Evolutionary conservation across 2,888 invertebrate genomes (phyloP).

Genomic region (Trypoxylon attenuatum): DNA sequence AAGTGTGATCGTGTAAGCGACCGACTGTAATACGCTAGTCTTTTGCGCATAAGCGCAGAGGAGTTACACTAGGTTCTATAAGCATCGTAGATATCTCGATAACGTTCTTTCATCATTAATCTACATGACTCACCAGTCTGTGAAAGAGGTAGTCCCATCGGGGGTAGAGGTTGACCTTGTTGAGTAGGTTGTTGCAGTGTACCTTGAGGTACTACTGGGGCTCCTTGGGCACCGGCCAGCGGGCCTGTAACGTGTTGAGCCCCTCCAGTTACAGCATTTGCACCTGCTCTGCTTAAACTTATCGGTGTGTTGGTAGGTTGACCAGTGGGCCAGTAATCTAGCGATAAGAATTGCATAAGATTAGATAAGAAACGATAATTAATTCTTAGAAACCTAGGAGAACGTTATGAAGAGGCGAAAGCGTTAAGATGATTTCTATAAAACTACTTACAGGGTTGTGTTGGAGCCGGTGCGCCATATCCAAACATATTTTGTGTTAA

Average conservation of each 20-base stretch:
- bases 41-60: too few relatives aligned
- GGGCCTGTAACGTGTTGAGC: conserved; percentile 67
- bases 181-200: conserved; percentile 67
- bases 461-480: conserved; percentile 52
- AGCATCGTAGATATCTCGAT: too few relatives aligned
- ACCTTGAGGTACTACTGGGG: conserved; percentile 66
- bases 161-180: conserved; percentile 63
- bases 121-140: conserved; percentile 62
- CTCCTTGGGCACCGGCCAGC: conserved; percentile 67
- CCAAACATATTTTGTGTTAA: conserved; percentile 58
- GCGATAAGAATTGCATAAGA: background rate
- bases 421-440: background rate
- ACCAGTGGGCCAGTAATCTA: conserved; percentile 47
- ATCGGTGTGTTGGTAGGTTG: conserved; percentile 56
- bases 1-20: too few relatives aligned
- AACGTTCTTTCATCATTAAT: too few relatives aligned
- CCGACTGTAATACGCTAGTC: too few relatives aligned
- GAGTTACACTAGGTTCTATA: too few relatives aligned
- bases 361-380: background rate
- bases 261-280: conserved; percentile 66
- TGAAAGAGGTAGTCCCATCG: conserved; percentile 62
- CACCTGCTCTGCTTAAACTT: conserved; percentile 62
- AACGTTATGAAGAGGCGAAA: too few relatives aligned
- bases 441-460: conserved; percentile 60
- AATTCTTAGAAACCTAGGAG: background rate